phyloP scores from a whole-genome alignment of 2,113 vertebrate species.

The Cinclus cinclus region DNA sequence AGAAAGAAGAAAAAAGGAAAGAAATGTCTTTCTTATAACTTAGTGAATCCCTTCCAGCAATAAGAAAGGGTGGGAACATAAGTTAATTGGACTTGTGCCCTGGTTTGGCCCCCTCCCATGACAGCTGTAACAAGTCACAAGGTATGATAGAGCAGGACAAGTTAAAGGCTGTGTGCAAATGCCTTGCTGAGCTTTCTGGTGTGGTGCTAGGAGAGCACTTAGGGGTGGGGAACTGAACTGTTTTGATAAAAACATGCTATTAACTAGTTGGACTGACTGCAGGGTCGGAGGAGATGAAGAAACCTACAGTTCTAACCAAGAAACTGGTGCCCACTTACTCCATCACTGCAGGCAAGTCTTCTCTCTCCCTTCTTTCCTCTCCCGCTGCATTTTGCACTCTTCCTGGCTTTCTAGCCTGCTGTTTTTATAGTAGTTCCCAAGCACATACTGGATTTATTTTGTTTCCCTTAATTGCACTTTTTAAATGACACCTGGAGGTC shows the following conservation, averaged over 20 bases:
- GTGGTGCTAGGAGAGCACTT: not conserved
- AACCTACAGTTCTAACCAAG: not conserved
- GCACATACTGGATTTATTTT: not conserved
- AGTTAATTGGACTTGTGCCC: not conserved
- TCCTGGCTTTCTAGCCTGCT: not conserved
- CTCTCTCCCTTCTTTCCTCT: not conserved
- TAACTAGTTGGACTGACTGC: not conserved
- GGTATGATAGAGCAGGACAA: not conserved
- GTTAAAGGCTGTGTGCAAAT: not conserved
- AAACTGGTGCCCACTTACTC: not conserved
- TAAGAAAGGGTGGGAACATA: not conserved
- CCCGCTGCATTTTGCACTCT: not conserved
- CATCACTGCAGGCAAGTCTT: not conserved
- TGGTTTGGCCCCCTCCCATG: fast-evolving
- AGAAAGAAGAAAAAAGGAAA: not conserved
- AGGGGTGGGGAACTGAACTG: not conserved
- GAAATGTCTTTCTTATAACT: not conserved
- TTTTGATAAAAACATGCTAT: not conserved
- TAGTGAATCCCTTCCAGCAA: not conserved
- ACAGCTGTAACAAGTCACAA: not conserved
- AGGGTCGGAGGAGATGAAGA: not conserved
- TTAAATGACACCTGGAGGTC: not conserved
- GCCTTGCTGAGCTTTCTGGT: not conserved
- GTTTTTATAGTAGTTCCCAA: not conserved
- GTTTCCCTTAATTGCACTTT: not conserved